These are phyloP conservation scores for Probaryconus sp. DNA, from an alignment of 1,140 invertebrate species.

Conservation along the genomic window DNA sequence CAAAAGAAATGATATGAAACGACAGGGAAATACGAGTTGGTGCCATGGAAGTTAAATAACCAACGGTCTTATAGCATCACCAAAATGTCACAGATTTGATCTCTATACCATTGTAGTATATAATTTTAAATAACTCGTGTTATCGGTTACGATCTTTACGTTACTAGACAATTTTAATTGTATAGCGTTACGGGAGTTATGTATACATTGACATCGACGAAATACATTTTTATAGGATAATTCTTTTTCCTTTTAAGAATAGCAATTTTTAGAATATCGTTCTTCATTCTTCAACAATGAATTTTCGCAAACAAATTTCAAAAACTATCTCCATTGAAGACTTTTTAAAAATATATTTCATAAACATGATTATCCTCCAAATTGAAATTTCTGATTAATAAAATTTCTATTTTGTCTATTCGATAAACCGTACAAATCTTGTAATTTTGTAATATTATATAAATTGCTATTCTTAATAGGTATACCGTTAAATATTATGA, in stretches of 20 bases:
- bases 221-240: slow-evolving; percentile 46
- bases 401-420: no score
- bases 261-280: no score
- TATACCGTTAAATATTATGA: slow-evolving; percentile 44
- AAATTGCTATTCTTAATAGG: slow-evolving; percentile 46
- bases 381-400: no score
- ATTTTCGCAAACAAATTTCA: no score
- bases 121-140: slow-evolving; percentile 65
- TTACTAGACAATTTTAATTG: slow-evolving; percentile 71
- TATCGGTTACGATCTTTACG: slow-evolving; percentile 71
- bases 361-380: no score
- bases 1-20: slow-evolving; percentile 36
- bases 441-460: no score
- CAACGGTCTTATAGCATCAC: slow-evolving; percentile 65
- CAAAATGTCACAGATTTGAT: slow-evolving; percentile 75
- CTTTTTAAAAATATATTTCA: no score
- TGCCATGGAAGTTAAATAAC: slow-evolving; percentile 47
- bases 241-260: no score
- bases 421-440: no score
- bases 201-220: slow-evolving; percentile 12
- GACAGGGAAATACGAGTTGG: slow-evolving; percentile 23
- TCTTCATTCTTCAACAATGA: no score
- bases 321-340: no score
- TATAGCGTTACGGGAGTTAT: slow-evolving; percentile 38
- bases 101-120: slow-evolving; percentile 75